Conservation (phyloP, 2,797 vertebrate species). For the Melanotaenia parkinsoni region DNA sequence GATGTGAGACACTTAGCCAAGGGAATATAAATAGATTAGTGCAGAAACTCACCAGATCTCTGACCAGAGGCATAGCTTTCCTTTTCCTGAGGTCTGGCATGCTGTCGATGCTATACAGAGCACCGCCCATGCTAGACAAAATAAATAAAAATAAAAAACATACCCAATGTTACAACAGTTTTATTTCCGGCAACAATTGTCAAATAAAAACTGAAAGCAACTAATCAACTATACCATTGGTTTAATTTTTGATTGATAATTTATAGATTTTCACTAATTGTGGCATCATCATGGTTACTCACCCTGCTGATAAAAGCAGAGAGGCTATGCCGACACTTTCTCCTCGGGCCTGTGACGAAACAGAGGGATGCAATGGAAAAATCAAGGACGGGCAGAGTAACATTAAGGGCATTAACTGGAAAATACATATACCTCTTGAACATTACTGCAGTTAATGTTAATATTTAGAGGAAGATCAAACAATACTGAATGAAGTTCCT, state of each 20-base stretch:
- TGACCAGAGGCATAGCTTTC: conserved; percentile 97
- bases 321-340: conserved; percentile 90
- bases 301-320: conserved; percentile 96
- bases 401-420: not conserved
- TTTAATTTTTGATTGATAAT: conserved; percentile 13
- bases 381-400: not conserved
- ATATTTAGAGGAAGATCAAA: conserved; percentile 7
- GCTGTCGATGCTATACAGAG: conserved; percentile 99
- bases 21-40: conserved; percentile 47
- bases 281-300: conserved; percentile 69
- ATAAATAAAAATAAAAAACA: conserved; percentile 19
- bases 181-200: conserved; percentile 11
- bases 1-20: conserved; percentile 41
- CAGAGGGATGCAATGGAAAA: conserved; percentile 33
- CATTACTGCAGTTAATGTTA: not conserved
- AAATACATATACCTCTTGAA: conserved; percentile 6
- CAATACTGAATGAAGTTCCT: not conserved
- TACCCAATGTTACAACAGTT: conserved; percentile 14
- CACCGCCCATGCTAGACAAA: conserved; percentile 91
- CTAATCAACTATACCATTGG: conserved; percentile 31
- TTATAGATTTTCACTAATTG: conserved; percentile 41
- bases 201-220: conserved; percentile 10
- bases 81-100: conserved; percentile 99
- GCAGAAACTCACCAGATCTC: conserved; percentile 93
- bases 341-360: conserved; percentile 87